Evolutionary conservation across 2,113 vertebrate genomes (phyloP).

Genomic region (Noturus placidus): DNA sequence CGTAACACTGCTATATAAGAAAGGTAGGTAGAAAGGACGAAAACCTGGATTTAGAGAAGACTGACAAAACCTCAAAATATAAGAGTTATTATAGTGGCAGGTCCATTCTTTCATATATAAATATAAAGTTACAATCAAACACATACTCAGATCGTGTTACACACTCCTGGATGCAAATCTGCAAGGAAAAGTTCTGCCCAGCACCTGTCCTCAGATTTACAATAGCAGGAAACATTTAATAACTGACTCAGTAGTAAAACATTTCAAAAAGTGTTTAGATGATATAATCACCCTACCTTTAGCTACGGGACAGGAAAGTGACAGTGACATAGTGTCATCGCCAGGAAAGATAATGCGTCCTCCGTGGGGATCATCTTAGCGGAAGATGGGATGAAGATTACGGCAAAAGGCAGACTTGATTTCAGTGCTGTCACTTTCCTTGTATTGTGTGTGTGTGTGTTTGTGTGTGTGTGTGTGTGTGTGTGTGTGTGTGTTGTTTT

Average conservation of each 20-base stretch:
- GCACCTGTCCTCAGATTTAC: neutral
- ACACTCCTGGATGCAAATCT: neutral
- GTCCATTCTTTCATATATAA: conserved; percentile 31
- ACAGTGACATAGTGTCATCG: conserved; percentile 38
- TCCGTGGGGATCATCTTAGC: conserved; percentile 30
- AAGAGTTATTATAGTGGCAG: neutral
- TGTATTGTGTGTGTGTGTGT: conserved; percentile 18
- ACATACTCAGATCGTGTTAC: neutral
- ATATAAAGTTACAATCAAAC: conserved; percentile 25
- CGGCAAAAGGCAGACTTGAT: conserved; percentile 19
- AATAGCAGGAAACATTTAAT: conserved; percentile 30
- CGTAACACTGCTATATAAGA: neutral
- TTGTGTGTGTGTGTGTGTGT: too few species aligned
- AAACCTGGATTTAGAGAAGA: conserved; percentile 10
- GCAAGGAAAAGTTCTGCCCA: neutral
- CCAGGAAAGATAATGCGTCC: conserved; percentile 21
- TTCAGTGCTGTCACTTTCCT: conserved; percentile 19
- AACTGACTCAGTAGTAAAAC: conserved; percentile 35
- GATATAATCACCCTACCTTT: conserved; percentile 38
- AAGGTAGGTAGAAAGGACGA: neutral
- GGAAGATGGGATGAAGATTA: conserved; percentile 41
- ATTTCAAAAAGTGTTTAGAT: conserved; percentile 37
- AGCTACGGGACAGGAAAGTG: conserved; percentile 35
- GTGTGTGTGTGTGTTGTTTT: neutral
- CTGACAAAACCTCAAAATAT: too few species aligned